A percentile compares a stretch with the other conserved stretches of the same genome.
Conservation (phyloP, 1,140 invertebrate genomes). For the Chrysomallon squamiferum region DNA sequence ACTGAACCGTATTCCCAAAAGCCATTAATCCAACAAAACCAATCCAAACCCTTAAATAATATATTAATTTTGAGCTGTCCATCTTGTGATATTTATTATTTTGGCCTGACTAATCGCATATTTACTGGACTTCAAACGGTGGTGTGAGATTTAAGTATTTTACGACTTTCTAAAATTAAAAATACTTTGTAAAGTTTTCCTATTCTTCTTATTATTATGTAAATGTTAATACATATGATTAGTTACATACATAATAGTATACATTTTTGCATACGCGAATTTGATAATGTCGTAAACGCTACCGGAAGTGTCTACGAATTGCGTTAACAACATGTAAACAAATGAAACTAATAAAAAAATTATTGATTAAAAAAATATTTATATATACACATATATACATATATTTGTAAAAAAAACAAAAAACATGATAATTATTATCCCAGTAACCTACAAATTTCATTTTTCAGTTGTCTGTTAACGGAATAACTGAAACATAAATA, state of each 20-base stretch:
- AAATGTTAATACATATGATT: background rate
- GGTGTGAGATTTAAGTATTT: too few relatives aligned
- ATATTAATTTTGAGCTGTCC: constrained; percentile 14
- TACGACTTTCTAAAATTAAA: too few relatives aligned
- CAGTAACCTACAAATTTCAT: too few relatives aligned
- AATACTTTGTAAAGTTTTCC: background rate
- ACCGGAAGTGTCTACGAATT: background rate
- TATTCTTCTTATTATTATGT: background rate
- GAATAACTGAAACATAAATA: background rate
- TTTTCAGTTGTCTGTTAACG: too few relatives aligned
- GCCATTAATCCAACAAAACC: constrained; percentile 47
- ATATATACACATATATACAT: too few relatives aligned
- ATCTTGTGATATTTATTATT: background rate
- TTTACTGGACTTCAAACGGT: too few relatives aligned
- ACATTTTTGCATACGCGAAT: background rate
- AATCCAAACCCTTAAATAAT: constrained; percentile 44
- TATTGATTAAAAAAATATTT: too few relatives aligned
- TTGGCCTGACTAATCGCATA: too few relatives aligned
- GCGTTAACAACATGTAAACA: constrained; percentile 16
- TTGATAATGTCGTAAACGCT: background rate
- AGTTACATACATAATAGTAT: background rate
- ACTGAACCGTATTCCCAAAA: constrained; percentile 49
- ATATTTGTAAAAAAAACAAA: too few relatives aligned
- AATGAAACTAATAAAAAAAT: background rate
- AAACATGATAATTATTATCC: too few relatives aligned